Conservation (phyloP, 2,113 vertebrate species). For the Lasiurus cinereus region DNA sequence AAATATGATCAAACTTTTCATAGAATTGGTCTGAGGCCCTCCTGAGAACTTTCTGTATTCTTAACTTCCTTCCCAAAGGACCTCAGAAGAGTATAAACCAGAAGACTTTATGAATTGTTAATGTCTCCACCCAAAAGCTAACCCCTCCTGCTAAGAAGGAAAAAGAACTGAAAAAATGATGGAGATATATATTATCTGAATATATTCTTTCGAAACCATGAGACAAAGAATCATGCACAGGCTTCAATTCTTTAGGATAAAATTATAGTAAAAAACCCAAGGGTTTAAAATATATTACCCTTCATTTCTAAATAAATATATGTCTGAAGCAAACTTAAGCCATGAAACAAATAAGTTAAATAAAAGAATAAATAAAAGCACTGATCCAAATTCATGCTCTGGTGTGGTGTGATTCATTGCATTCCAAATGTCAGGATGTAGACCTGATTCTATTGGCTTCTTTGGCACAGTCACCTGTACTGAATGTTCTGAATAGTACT, state of each 20-base stretch:
- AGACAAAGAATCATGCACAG: constrained; percentile 34
- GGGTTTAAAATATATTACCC: constrained; percentile 49
- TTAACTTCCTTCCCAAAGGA: constrained; percentile 73
- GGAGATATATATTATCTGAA: constrained; percentile 42
- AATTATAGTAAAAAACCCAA: constrained; percentile 44
- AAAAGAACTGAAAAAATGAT: constrained; percentile 45
- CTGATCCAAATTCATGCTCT: constrained; percentile 72
- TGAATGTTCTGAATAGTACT: not conserved
- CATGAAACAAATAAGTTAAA: constrained; percentile 68
- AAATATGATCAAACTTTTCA: constrained; percentile 66
- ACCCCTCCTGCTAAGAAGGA: constrained; percentile 17
- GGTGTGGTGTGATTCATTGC: constrained; percentile 84
- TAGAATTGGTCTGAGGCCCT: constrained; percentile 63
- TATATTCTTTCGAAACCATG: constrained; percentile 27
- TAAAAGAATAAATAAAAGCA: constrained; percentile 70
- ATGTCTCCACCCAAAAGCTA: constrained; percentile 49
- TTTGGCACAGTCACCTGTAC: not conserved
- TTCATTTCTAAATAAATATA: constrained; percentile 55
- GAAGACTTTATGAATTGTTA: not conserved
- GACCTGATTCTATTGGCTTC: not conserved
- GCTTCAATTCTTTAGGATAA: constrained; percentile 58
- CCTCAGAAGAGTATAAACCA: constrained; percentile 14
- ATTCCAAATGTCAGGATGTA: constrained; percentile 53
- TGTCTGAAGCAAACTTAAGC: constrained; percentile 67
- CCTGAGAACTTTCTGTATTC: constrained; percentile 56